A percentile compares a stretch with the other conserved stretches of the same genome.
phyloP scores from a whole-genome alignment of 2,113 vertebrate genomes.

The Paradoxurus hermaphroditus region DNA sequence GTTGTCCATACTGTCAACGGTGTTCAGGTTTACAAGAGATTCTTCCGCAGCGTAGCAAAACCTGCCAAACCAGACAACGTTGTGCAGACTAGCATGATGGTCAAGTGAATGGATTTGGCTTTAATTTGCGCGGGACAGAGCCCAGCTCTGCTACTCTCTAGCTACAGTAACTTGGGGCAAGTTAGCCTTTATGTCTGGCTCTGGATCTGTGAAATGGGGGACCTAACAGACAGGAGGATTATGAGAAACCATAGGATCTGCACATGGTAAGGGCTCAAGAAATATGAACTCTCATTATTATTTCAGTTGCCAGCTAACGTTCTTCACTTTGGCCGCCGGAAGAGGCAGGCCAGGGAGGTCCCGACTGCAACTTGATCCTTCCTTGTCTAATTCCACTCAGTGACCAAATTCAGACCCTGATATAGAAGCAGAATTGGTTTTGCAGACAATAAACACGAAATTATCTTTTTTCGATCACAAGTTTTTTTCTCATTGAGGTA shows the following conservation, averaged over 20 bases:
- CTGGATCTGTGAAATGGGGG: neutral
- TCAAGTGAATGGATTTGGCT: neutral
- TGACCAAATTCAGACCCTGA: constrained; percentile 80
- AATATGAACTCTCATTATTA: neutral
- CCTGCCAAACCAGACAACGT: constrained; percentile 79
- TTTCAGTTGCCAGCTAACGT: constrained; percentile 73
- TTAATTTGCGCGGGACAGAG: neutral
- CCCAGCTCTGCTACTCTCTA: neutral
- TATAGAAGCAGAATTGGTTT: constrained; percentile 36
- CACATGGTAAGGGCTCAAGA: neutral
- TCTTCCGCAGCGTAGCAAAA: constrained; percentile 79
- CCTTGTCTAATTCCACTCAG: constrained; percentile 83
- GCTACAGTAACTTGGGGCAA: neutral
- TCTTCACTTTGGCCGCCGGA: constrained; percentile 75
- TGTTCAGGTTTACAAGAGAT: constrained; percentile 73
- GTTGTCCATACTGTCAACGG: constrained; percentile 75
- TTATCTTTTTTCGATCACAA: neutral
- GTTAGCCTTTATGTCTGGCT: neutral
- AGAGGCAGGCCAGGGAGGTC: constrained; percentile 59
- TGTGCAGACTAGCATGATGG: neutral
- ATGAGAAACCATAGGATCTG: neutral
- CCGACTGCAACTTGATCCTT: constrained; percentile 81
- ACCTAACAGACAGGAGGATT: neutral
- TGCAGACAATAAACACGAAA: neutral
- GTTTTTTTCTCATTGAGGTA: neutral